These are phyloP conservation scores for Yoshiicerus persimilis DNA, from an alignment of 1,140 invertebrate species.

Conservation along the genomic window DNA sequence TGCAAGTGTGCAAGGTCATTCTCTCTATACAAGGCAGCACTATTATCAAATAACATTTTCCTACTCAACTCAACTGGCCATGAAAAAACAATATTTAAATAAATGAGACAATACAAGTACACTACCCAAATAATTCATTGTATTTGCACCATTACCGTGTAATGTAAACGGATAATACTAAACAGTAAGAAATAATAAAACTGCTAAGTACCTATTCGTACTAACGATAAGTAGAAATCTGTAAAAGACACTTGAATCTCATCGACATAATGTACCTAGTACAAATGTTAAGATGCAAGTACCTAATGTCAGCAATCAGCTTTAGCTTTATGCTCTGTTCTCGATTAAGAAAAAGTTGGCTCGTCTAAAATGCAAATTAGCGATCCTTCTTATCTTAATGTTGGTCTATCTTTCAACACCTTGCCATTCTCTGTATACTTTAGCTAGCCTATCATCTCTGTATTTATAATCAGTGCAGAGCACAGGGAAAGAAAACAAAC, in stretches of 20 bases:
- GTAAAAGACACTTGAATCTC: no score
- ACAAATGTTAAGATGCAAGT: no score
- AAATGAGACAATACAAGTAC: no score
- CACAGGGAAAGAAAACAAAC: neutral
- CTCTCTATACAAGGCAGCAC: neutral
- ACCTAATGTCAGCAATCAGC: neutral
- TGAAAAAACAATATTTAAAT: neutral
- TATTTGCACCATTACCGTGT: no score
- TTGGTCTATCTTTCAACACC: conserved; percentile 9
- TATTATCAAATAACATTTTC: neutral
- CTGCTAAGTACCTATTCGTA: no score
- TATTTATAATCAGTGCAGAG: neutral
- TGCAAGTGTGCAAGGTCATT: neutral
- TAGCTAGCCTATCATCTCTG: neutral
- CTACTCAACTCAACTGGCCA: neutral
- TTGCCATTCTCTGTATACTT: neutral
- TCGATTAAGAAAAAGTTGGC: neutral
- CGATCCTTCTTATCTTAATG: neutral
- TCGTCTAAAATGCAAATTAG: conserved; percentile 20
- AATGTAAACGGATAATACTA: no score
- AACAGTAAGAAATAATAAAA: no score
- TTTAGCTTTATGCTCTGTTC: neutral
- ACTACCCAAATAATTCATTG: no score
- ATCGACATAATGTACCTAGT: neutral
- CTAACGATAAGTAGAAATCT: no score